Base-by-base conservation (phyloP, 2,888 invertebrate species). In the Formica aserva region DNA sequence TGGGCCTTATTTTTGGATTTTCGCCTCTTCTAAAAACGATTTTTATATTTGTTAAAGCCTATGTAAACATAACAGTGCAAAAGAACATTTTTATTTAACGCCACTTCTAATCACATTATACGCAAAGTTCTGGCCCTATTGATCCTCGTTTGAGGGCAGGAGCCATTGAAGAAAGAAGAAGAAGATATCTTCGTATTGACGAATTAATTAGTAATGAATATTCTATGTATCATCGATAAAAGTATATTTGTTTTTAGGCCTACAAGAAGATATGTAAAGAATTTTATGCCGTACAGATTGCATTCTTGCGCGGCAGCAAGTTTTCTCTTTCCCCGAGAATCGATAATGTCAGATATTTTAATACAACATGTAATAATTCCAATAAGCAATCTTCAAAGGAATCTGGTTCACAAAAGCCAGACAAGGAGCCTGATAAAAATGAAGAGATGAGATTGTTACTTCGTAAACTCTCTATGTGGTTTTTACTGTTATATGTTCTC, bases 231-330 rank as follows among this genome's bases (percentile, higher is more conserved):
- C 29, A 69, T 60, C 15, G 26, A 29, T 29, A 18, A 29, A 38
- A 18, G 0, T 66, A 15, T 48, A 29, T 86, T 84, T 78, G 41
- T 77, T 91, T 92, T 77, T 84, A 95, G 94, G 78, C 87, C 65
- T 85, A 85, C 72, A 90, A 81, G 83, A 88, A 92, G 83, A 94
- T 96, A 48, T 94, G 95, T 90, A 95, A 94, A 75, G 97, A 97
- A 94, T 96, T 95, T 88, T 95, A 95, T 90, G 96, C 96, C 62
- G 95, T 96, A n/a, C 95, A 95, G 72, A 86, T 86, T 18, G 71
- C 91, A 57, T 62, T 92, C 3, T 78, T 84, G n/a, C 88, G 82
- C 22, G 92, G 89, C 90, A 35, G 18, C 83, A 48, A 66, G 86
- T 65, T 52, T 45, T 62, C 29, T 9, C 35, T 22, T 13, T 35